Conservation (phyloP, 2,797 vertebrate genomes). For the Chelonia mydas region DNA sequence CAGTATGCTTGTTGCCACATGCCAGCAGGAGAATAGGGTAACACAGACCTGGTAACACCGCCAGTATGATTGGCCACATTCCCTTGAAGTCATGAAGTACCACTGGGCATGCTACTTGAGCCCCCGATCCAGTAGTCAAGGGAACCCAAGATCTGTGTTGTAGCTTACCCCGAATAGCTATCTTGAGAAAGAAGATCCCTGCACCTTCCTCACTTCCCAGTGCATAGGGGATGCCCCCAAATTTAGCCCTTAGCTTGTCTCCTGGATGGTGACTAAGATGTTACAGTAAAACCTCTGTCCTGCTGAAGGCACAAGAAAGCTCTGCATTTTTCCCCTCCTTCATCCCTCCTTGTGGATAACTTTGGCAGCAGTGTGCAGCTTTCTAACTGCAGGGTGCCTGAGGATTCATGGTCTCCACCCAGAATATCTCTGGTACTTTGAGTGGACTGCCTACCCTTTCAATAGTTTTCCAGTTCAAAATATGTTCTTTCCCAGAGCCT, state of each 20-base stretch:
- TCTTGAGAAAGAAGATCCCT: not conserved
- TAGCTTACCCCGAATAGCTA: not conserved
- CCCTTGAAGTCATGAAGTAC: not conserved
- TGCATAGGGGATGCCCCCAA: not conserved
- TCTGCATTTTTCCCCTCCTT: not conserved
- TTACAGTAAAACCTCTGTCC: not conserved
- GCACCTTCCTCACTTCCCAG: not conserved
- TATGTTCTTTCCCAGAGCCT: not conserved
- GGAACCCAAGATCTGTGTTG: not conserved
- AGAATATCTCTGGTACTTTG: not conserved
- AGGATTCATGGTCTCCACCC: not conserved
- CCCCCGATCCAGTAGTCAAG: fast-evolving
- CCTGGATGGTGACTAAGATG: not conserved
- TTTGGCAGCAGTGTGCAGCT: not conserved
- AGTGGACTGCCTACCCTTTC: not conserved
- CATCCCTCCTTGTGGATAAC: not conserved
- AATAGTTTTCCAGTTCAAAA: not conserved
- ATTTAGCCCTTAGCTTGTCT: not conserved
- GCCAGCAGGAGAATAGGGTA: not conserved
- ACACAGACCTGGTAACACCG: not conserved
- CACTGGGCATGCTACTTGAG: not conserved
- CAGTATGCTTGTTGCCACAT: not conserved
- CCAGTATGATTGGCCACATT: not conserved
- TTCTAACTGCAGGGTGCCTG: not conserved
- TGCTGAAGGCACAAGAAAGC: not conserved